phyloP scores from a whole-genome alignment of 2,113 vertebrate species.

The Petrocephalus microphthalmus region DNA sequence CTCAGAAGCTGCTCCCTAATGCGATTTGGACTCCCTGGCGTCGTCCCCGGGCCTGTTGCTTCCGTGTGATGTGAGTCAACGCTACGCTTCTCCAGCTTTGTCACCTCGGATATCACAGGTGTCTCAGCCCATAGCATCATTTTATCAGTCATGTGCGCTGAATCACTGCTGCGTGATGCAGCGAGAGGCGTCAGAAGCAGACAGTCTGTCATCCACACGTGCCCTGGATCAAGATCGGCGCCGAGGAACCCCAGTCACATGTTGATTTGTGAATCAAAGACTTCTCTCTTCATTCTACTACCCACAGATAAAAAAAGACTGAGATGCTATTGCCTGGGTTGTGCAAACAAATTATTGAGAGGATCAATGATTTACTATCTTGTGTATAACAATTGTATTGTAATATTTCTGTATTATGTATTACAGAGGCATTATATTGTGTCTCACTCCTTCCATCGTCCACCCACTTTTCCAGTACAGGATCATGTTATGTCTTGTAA shows the following conservation, averaged over 20 bases:
- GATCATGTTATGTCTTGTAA: no score
- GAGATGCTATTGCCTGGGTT: neutral
- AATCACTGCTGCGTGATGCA: neutral
- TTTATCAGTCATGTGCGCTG: neutral
- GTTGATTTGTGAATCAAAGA: neutral
- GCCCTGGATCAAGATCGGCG: neutral
- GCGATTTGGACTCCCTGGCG: neutral
- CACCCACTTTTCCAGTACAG: neutral
- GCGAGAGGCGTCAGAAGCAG: neutral
- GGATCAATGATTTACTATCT: neutral
- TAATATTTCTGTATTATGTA: neutral
- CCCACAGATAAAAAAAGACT: neutral
- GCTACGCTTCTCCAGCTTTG: neutral
- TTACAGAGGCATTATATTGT: neutral
- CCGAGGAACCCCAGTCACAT: neutral
- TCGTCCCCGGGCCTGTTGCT: no score
- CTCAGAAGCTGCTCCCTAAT: neutral
- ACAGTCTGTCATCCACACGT: neutral
- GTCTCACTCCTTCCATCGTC: neutral
- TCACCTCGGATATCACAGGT: constrained; percentile 1
- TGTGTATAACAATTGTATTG: neutral
- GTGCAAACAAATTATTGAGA: neutral
- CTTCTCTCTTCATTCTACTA: neutral
- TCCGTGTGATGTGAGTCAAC: neutral
- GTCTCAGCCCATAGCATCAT: neutral